Evolutionary conservation across 2,888 invertebrate genomes (phyloP), one percentile per base, ranked within the genome.

Genomic region (Eupithecia centaureata): DNA sequence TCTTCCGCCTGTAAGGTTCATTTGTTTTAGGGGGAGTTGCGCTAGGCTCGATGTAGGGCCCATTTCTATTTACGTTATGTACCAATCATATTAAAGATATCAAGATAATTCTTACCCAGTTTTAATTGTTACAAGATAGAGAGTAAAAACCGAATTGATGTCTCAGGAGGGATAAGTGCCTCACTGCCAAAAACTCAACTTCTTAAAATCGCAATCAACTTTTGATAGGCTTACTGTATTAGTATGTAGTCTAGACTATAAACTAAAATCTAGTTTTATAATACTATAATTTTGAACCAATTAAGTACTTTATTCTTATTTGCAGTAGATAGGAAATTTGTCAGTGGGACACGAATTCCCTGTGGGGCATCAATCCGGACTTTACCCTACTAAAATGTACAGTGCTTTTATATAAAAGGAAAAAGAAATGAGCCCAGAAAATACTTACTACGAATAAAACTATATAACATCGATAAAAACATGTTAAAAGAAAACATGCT

Each of bases 1-100:
- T 98, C 95, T 98, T 98, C 95, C 98, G 97, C 95, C 98, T 98
- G 94, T 5, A 73, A 18, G 70, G 30, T 15, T n/a, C 18, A 5
- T 54, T 18, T 30, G 5, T 72, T 35, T 65, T 32, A 59, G 32
- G 57, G 32, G 59, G 67, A n/a, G 71, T 68, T 22, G 18, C 67
- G 1, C 76, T 67, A 47, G 73, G 76, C 4, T 32, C 47, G 33
- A 18, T 12, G 0, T 63, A 74, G 32, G 73, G 72, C 67, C 76
- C 73, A 74, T 71, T 77, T 77, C 74, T 70, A 71, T 71, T 76
- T 69, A 73, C 73, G 64, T 61, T 76, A 51, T 67, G 68, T 58
- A 59, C 28, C 0, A 18, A 38, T 56, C 13, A 27, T 5, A 2
- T 52, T 27, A 52, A 15, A 13, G 27, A 25, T 51, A 38, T 47